Evolutionary conservation across 2,113 vertebrate genomes (phyloP).

Genomic region (Scatophagus argus): DNA sequence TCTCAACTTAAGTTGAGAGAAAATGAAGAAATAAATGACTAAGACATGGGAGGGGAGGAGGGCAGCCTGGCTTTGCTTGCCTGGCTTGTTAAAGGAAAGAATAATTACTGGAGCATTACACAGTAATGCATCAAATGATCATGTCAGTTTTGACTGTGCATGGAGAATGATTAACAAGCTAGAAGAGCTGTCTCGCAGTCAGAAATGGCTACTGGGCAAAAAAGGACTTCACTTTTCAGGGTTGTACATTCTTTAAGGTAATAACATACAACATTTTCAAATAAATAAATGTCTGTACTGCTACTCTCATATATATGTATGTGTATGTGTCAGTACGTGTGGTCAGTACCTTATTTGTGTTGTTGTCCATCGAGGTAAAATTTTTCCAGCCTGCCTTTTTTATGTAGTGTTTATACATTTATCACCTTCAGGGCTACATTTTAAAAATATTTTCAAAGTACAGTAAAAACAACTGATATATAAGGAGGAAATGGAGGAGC

Average conservation of each 20-base stretch:
- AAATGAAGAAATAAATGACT: conserved; percentile 77
- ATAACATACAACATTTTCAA: conserved; percentile 24
- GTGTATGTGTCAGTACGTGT: background rate
- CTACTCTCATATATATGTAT: background rate
- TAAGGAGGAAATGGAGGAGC: conserved; percentile 1
- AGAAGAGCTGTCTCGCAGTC: conserved; percentile 32
- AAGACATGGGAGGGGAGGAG: conserved; percentile 55
- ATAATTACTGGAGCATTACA: conserved; percentile 76
- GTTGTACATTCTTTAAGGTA: conserved; percentile 26
- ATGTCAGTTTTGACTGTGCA: conserved; percentile 63
- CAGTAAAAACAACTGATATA: conserved; percentile 22
- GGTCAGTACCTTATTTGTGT: background rate
- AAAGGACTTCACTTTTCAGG: conserved; percentile 34
- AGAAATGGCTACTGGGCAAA: conserved; percentile 38
- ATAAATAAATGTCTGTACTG: conserved; percentile 9
- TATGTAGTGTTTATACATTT: conserved; percentile 14
- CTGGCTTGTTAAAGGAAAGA: conserved; percentile 79
- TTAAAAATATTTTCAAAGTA: background rate
- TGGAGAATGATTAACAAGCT: conserved; percentile 70
- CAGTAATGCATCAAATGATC: conserved; percentile 75
- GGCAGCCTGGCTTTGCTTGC: conserved; percentile 57
- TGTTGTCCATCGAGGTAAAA: background rate
- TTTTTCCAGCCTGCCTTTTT: conserved; percentile 5
- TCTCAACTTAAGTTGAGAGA: conserved; percentile 54
- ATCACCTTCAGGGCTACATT: conserved; percentile 6